Percentiles rank a stretch among this genome's conserved stretches.
Evolutionary conservation across 64 coral and sea anemone genomes (phyloP).

Genomic region (Pocillopora damicornis): DNA sequence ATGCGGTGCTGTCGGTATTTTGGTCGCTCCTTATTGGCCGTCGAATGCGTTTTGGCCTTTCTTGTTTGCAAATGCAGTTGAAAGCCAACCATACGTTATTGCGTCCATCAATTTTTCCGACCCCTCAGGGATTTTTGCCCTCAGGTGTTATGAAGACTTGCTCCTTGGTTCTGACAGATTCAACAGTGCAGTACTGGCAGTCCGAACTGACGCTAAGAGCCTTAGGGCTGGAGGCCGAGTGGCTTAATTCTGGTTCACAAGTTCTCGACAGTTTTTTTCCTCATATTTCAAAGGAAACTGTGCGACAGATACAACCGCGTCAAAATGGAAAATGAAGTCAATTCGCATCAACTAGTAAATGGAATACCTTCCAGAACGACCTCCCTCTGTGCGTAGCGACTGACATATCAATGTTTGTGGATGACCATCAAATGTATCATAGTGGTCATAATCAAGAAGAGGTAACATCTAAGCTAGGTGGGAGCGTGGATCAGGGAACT

Average conservation of each 20-base stretch:
- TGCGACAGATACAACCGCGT: too few relatives aligned
- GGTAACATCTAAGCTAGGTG: too few relatives aligned
- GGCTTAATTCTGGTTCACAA: not conserved
- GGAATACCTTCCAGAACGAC: too few relatives aligned
- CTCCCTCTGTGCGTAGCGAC: too few relatives aligned
- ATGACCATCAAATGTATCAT: too few relatives aligned
- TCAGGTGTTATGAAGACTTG: not conserved
- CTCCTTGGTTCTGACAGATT: not conserved
- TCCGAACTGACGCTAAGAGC: not conserved
- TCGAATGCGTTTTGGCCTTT: not conserved
- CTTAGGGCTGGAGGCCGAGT: not conserved
- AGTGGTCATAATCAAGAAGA: too few relatives aligned
- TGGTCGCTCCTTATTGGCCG: slow-evolving; percentile 16
- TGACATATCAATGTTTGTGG: too few relatives aligned
- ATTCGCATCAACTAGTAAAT: too few relatives aligned
- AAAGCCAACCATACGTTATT: not conserved
- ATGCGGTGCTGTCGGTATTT: not conserved
- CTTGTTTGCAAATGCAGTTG: not conserved
- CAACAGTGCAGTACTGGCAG: not conserved
- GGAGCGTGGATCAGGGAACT: too few relatives aligned
- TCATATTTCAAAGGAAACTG: too few relatives aligned
- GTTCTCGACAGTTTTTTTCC: too few relatives aligned
- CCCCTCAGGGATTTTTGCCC: not conserved
- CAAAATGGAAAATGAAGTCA: too few relatives aligned
- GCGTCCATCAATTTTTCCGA: not conserved